phyloP scores from a whole-genome alignment of 2,113 vertebrate species.

The Andinoacara biseriatus region DNA sequence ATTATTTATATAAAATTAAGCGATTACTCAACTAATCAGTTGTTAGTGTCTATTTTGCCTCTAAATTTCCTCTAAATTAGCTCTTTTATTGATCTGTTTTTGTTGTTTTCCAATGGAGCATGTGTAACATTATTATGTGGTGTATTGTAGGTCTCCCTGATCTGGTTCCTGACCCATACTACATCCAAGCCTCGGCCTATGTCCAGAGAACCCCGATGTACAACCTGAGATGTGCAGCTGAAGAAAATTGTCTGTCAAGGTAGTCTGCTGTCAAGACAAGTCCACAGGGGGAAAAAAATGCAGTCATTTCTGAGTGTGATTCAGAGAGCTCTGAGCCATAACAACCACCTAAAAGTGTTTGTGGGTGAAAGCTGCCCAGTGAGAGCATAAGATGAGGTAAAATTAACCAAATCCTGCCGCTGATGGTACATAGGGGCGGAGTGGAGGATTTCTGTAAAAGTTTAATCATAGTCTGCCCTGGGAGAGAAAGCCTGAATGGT shows the following conservation, averaged over 20 bases:
- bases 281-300: neutral
- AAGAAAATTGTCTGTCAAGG: slow-evolving; percentile 98
- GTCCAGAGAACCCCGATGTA: slow-evolving; percentile 96
- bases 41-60: neutral
- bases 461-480: slow-evolving; percentile 68
- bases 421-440: slow-evolving; percentile 46
- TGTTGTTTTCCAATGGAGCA: neutral
- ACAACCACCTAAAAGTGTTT: slow-evolving; percentile 58
- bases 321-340: slow-evolving; percentile 53
- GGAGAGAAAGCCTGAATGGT: slow-evolving; percentile 68
- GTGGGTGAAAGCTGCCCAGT: slow-evolving; percentile 41
- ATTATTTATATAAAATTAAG: neutral
- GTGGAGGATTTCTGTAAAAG: slow-evolving; percentile 57
- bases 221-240: slow-evolving; percentile 94
- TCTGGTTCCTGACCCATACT: slow-evolving; percentile 96
- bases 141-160: slow-evolving; percentile 90
- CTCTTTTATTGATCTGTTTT: neutral
- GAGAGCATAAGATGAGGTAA: slow-evolving; percentile 48
- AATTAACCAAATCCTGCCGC: slow-evolving; percentile 59
- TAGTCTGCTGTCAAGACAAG: slow-evolving; percentile 60
- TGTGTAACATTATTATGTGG: neutral
- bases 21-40: neutral
- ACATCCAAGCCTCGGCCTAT: slow-evolving; percentile 94
- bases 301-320: slow-evolving; percentile 52
- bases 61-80: neutral